Evolutionary conservation across 2,113 vertebrate species (phyloP).

Genomic region (Pteropus alecto): DNA sequence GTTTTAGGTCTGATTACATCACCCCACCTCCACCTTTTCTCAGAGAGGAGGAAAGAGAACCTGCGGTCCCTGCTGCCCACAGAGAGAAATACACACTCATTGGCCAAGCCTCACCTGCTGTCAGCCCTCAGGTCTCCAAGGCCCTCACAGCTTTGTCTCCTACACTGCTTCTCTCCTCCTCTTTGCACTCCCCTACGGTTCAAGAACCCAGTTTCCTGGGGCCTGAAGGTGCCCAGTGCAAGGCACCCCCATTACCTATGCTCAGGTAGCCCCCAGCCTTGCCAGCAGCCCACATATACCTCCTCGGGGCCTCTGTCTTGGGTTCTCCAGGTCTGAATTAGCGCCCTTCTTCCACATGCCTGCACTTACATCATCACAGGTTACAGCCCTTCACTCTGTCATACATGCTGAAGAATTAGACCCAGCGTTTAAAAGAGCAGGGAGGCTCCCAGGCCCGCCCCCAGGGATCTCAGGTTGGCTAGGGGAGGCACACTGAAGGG

Average conservation of each 20-base stretch:
- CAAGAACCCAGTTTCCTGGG: background rate
- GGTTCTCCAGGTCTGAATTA: background rate
- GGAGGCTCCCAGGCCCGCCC: background rate
- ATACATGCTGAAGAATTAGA: background rate
- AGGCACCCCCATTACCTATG: background rate
- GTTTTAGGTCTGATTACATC: background rate
- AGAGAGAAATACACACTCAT: background rate
- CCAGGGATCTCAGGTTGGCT: background rate
- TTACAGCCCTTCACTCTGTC: background rate
- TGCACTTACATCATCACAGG: rapidly evolving
- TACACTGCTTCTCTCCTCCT: background rate
- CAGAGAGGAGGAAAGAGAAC: background rate
- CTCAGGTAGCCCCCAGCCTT: background rate
- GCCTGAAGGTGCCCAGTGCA: background rate
- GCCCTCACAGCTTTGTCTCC: background rate
- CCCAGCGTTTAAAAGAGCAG: background rate
- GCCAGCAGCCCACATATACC: background rate
- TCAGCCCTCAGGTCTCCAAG: background rate
- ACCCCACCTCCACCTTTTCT: background rate
- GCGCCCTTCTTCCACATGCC: background rate
- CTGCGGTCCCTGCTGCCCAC: background rate
- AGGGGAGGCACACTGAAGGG: background rate
- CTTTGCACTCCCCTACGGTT: background rate
- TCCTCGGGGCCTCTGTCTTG: background rate
- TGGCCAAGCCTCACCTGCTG: background rate